These are phyloP conservation scores for Amphipyra tragopoginis DNA, from an alignment of 2,888 invertebrate species.

Conservation along the genomic window DNA sequence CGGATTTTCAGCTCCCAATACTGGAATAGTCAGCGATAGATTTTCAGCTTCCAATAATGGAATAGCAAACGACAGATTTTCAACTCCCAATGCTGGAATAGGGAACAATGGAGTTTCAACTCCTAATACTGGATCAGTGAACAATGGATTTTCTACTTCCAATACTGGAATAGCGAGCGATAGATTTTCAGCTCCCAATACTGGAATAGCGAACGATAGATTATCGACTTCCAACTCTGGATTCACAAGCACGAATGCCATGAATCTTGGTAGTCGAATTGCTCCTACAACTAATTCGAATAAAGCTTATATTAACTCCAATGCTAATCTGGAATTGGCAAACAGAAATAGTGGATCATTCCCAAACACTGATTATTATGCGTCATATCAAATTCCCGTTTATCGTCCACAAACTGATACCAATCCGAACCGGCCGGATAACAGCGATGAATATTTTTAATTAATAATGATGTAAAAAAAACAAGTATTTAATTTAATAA, in stretches of 20 bases:
- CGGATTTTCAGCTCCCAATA: no score
- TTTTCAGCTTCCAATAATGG: no score
- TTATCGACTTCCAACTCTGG: conserved; percentile 7
- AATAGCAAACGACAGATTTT: no score
- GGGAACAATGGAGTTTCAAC: no score
- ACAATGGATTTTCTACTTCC: conserved; percentile 9
- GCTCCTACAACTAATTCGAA: background rate
- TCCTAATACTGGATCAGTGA: background rate
- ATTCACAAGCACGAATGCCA: background rate
- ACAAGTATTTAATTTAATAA: conserved; percentile 60
- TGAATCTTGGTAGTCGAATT: background rate
- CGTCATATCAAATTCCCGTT: background rate
- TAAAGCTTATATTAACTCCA: conserved; percentile 13
- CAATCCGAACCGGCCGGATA: background rate
- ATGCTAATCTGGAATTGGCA: background rate
- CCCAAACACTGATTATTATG: conserved; percentile 9
- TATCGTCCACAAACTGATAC: background rate
- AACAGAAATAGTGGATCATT: conserved; percentile 5
- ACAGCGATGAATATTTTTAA: conserved; percentile 8
- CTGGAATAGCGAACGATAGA: background rate
- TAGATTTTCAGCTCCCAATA: no score
- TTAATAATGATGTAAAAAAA: conserved; percentile 20
- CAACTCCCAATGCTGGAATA: no score
- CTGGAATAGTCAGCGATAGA: no score
- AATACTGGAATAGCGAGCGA: no score